A percentile compares a stretch with the other conserved stretches of the same genome.
These are phyloP conservation scores for Atherix ibis DNA, from an alignment of 2,888 invertebrate genomes.

Conservation along the genomic window DNA sequence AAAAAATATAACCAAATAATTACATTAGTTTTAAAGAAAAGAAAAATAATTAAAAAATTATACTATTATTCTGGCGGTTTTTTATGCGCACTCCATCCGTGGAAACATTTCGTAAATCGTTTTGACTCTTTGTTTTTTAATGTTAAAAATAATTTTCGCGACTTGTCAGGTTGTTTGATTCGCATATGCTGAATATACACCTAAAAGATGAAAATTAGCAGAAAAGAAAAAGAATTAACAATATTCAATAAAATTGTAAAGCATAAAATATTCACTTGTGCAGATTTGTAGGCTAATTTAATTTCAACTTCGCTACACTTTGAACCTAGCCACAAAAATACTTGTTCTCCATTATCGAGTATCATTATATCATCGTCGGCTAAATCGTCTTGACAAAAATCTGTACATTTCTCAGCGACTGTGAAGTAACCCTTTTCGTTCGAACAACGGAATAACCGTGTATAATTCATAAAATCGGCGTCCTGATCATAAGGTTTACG, in stretches of 20 bases:
- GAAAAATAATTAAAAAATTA: too few relatives aligned
- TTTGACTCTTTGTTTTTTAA: constrained; percentile 92
- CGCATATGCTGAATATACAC: constrained; percentile 97
- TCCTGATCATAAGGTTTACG: constrained; percentile 76
- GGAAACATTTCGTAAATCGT: constrained; percentile 95
- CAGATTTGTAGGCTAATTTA: constrained; percentile 95
- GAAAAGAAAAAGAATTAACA: constrained; percentile 1
- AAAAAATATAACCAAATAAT: too few relatives aligned
- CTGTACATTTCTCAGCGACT: constrained; percentile 88
- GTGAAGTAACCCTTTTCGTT: constrained; percentile 99
- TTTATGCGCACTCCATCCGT: constrained; percentile 92
- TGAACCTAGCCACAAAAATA: constrained; percentile 94
- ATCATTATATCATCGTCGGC: constrained; percentile 99
- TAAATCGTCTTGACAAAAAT: constrained; percentile 70
- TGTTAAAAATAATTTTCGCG: constrained; percentile 83
- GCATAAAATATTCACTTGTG: constrained; percentile 56
- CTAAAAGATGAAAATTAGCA: constrained; percentile 32
- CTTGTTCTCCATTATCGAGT: constrained; percentile 93
- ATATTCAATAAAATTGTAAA: constrained; percentile 10
- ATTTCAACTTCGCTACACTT: constrained; percentile 97
- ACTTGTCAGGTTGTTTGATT: constrained; percentile 81
- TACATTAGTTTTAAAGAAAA: too few relatives aligned
- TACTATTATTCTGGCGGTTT: constrained; percentile 21
- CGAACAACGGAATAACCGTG: constrained; percentile 91
- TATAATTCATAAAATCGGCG: constrained; percentile 83